Percentiles rank a stretch among this genome's conserved stretches.
These are phyloP conservation scores for Brachionus sp. DNA, from an alignment of 1,140 invertebrate species.

Conservation along the genomic window DNA sequence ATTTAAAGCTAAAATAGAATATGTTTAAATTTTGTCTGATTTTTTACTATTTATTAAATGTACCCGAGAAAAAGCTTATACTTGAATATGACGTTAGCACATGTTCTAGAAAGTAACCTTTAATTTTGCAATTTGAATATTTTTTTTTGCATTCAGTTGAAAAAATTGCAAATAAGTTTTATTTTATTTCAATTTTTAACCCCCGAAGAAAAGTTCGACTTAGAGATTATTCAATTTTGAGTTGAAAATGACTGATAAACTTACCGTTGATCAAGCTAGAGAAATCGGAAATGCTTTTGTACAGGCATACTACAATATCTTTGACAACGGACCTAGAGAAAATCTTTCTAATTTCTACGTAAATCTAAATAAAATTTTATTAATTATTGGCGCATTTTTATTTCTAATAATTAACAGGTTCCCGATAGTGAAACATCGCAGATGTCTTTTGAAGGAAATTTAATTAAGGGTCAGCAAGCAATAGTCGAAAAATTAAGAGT, in stretches of 20 bases:
- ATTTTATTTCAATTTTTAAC: background rate
- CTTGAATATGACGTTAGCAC: constrained; percentile 28
- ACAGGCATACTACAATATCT: constrained; percentile 34
- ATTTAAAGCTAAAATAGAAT: background rate
- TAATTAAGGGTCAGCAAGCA: constrained; percentile 18
- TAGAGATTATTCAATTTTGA: constrained; percentile 19
- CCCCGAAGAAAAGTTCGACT: background rate
- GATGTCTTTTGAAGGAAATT: constrained; percentile 36
- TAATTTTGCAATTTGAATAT: constrained; percentile 1
- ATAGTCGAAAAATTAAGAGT: constrained; percentile 46
- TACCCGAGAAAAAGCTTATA: background rate
- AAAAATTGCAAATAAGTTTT: background rate
- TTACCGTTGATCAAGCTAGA: constrained; percentile 22
- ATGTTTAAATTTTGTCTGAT: constrained; percentile 1
- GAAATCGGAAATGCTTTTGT: constrained; percentile 43
- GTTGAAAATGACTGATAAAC: constrained; percentile 29
- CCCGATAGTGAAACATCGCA: constrained; percentile 37
- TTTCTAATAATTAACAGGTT: background rate
- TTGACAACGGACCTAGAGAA: constrained; percentile 38
- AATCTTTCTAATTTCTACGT: constrained; percentile 38
- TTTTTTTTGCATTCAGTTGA: background rate
- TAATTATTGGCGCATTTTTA: background rate
- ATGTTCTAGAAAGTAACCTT: constrained; percentile 20
- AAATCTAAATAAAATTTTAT: background rate
- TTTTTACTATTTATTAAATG: background rate